Base-by-base conservation (phyloP, 2,113 vertebrate species). In the Peromyscus maniculatus region DNA sequence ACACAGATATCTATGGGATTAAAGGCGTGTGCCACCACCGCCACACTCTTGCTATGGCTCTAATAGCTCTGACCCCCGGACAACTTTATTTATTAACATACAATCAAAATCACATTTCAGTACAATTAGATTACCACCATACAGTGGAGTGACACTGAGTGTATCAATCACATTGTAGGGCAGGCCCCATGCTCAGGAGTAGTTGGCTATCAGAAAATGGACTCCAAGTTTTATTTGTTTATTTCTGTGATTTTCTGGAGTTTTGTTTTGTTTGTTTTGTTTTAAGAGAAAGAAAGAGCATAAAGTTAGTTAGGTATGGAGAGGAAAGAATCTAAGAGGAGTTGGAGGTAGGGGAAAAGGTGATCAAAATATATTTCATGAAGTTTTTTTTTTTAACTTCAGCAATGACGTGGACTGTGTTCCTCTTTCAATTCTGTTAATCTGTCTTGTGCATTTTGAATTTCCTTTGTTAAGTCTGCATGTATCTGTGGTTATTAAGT, bases 381-480 rank as follows among this genome's bases (percentile, higher is more conserved):
- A 57, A 64, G 22, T 8, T 84, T 24, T 82, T 59, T 49, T 49
- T 49, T 49, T 49, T 39, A 66, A 64, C 39, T 64, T 93, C 91
- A 95, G 62, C 36, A 87, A 31, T 92, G 24, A 93, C 66, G 88
- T 36, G 49, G 15, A 5, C 43, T n/a, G 12, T 91, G 15, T 59
- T 36, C 67, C 46, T 78, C 43, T 33, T 84, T 94, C 79, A 80
- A 90, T 89, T 87, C 33, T 87, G 43, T 80, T 87, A 9, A 78
- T 82, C 52, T 55, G 24, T 31, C 57, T 82, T 26, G 8, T 49
- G 1, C 28, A 33, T 67, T 55, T 94, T 74, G 9, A 79, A 79
- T 72, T 13, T 92, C n/a, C 21, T 74, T 79, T 92, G 57, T 87
- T 96, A 86, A 46, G 26, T 80, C 31, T 26, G 74, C 28, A n/a